Percentiles rank a stretch among this genome's conserved stretches.
phyloP scores from a whole-genome alignment of 2,113 vertebrate genomes.

The Recurvirostra avosetta region DNA sequence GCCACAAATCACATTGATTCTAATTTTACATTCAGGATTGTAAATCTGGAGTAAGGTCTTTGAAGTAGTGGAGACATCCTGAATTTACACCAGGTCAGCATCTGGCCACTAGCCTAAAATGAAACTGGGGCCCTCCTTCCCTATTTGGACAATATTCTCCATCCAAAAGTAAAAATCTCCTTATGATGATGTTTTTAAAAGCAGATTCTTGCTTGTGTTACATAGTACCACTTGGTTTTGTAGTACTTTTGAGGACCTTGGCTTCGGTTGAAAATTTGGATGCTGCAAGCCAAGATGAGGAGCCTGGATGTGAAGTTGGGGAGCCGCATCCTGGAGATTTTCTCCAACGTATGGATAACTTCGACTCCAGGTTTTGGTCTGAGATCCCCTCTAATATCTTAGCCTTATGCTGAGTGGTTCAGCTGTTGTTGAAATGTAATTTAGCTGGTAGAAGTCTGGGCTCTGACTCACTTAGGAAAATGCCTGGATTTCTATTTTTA shows the following conservation, averaged over 20 bases:
- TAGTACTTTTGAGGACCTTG: background rate
- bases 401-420: background rate
- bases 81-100: background rate
- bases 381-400: background rate
- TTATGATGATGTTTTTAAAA: background rate
- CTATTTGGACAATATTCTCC: background rate
- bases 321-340: rapidly evolving
- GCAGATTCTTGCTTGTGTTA: background rate
- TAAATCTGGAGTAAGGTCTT: background rate
- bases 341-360: background rate
- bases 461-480: background rate
- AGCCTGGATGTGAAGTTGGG: background rate
- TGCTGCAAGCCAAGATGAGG: background rate
- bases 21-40: background rate
- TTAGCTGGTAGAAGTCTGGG: background rate
- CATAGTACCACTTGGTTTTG: background rate
- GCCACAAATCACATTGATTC: background rate
- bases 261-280: background rate
- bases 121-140: background rate
- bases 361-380: background rate
- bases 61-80: background rate
- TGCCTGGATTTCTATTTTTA: background rate
- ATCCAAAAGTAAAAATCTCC: background rate
- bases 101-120: background rate
- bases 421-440: background rate